Base-by-base conservation (phyloP, 2,888 invertebrate genomes). In the Lamellibrachia satsuma region DNA sequence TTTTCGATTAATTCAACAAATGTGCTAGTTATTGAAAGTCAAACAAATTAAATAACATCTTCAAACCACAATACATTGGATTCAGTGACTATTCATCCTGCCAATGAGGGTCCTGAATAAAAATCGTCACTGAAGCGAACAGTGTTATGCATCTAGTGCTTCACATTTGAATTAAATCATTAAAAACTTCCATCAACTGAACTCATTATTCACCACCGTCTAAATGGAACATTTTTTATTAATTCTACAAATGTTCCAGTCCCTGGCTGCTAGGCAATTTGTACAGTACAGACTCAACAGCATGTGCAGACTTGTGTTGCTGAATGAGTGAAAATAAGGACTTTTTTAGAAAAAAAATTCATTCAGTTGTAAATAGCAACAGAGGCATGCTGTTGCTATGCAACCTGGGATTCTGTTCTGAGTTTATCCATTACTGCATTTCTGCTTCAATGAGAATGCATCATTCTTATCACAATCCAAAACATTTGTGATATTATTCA, bases 201-300 rank as follows among this genome's bases (percentile, higher is more conserved):
- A 75, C 11, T 75, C 75, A 75, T 75, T 75, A 75, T 75, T 75
- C 75, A 75, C 75, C 15, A 75, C 75, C 75, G n/a, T 75, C 75
- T 75, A 22, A 75, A 75, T 75, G 75, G 75, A 22, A 15, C 22
- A 75, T 75, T 75, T 22, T 75, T 75, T 11, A 75, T 75, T 57
- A 57, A 15, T 57, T 75, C 75, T 75, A 75, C 75, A 75, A 75
- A 22, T 22, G 4, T 75, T 22, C 15, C 75, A 22, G 75, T 75
- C 75, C 15, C 75, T 22, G 75, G 22, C 75, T 15, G 75, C n/a
- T 75, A 75, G 75, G 2, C 22, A 22, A 75, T 55, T 55, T 55
- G 9, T 55, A 55, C 55, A 55, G 9, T 55, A 55, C 55, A 55
- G 55, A 55, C 3, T 55, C 55, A 55, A 55, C 55, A 55, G 6